Evolutionary conservation across 2,113 vertebrate species (phyloP), one percentile per base, ranked within the genome.

Genomic region (Chlorodrepanis virens): DNA sequence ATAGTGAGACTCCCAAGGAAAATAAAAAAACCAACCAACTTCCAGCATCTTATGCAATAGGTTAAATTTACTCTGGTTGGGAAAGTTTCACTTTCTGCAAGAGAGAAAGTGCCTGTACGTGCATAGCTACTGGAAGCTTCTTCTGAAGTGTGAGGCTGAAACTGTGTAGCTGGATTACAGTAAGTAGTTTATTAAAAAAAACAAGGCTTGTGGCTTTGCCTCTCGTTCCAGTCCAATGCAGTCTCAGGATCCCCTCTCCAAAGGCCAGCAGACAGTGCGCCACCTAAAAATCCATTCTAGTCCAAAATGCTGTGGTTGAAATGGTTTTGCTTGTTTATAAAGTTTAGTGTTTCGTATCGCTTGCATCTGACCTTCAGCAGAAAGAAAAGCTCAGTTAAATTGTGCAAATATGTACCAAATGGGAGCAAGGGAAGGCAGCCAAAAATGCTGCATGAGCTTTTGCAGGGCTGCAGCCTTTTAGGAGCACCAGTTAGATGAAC

Each of bases 251-350:
- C 91, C 56, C 94, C 96, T 42, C 79, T 93, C 85, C 88, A 92
- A 91, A 92, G 83, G 90, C 82, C 85, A 95, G 93, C 92, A 94
- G 90, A 96, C 90, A 88, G 92, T 59, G 76, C 72, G 69, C 94
- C 96, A 96, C 96, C 96, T 96, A 96, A 96, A 94, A 93, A 92
- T 5, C 71, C 82, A 28, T 83, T 93, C 85, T 83, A 45, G 83
- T 94, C 95, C 95, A 95, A 93, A 95, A 91, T 4, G 22, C 83
- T 92, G 96, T 67, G 95, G 95, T 95, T 92, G 79, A 96, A 96
- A 96, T 49, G 86, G 90, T 81, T 96, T 83, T 94, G 89, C 93
- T 95, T 97, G 92, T 96, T 96, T 96, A 97, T 94, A 93, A 97
- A 94, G 94, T 97, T 95, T 95, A 96, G 96, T 83, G 95, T 96